Evolutionary conservation across 1,140 invertebrate genomes (phyloP), one percentile per base, ranked within the genome.

Genomic region (Plectus sambesii): DNA sequence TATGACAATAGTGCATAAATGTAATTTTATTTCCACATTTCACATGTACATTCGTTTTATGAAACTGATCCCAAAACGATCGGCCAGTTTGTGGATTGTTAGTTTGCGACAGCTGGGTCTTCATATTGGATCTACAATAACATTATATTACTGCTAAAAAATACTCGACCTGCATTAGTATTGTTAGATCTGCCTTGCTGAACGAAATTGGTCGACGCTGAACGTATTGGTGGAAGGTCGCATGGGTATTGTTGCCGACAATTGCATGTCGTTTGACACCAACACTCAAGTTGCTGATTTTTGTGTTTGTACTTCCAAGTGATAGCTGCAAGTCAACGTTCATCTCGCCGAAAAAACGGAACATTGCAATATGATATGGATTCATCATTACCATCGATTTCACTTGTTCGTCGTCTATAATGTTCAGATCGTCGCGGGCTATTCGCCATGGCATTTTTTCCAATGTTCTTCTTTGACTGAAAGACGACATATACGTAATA

Each of bases 211-310:
- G 65, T 12, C 61, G 46, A 26, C 60, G 36, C 37, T 66, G 63
- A 24, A 65, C 61, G 38, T 66, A 66, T 33, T 65, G 15, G 51
- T 66, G 63, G 41, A 68, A 66, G 6, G 59, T 54, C 6, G 63
- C 61, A 36, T 66, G 63, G 3, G 65, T 68, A 37, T 68, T 66
- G 8, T 61, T 68, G 15, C 63, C 63, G 20, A 66, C 42, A n/a
- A 66, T 52, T 9, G 63, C 63, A 49, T 66, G 63, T 42, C 68
- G 63, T 42, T 66, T 66, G 3, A 59, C 62, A 48, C 67, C 67
- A 12, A 45, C 41, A n/a, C 47, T 51, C 55, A 68, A 60, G 38
- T 68, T 66, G 5, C 49, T 54, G 47, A 66, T 42, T 48, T 68
- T 68, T n/a, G 63, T 66, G 38, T 56, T 56, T 12, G 63, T 53